Evolutionary conservation across 2,888 invertebrate species (phyloP).

Genomic region (Nomada goodeniana): DNA sequence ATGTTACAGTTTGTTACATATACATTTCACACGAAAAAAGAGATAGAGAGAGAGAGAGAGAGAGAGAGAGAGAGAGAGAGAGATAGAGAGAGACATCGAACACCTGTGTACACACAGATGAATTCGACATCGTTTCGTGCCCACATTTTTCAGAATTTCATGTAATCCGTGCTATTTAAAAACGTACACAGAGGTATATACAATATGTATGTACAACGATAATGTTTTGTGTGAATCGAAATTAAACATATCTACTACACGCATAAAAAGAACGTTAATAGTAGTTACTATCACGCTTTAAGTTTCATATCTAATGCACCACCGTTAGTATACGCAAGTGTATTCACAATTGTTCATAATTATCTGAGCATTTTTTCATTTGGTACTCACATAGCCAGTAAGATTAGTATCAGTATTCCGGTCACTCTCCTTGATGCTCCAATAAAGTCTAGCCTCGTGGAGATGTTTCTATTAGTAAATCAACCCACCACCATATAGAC

Average conservation of each 20-base stretch:
- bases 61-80: neutral
- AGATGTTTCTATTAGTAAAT: conserved; percentile 86
- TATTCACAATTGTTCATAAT: conserved; percentile 54
- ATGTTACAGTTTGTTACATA: neutral
- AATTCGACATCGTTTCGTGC: neutral
- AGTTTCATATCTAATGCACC: neutral
- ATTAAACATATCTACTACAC: neutral
- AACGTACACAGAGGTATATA: too few species aligned
- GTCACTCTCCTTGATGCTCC: conserved; percentile 84
- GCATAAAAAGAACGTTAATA: conserved; percentile 1
- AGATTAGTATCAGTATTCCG: conserved; percentile 81
- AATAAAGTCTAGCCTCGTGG: conserved; percentile 87
- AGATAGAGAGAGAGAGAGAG: neutral
- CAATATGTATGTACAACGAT: conserved; percentile 42
- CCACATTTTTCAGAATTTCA: too few species aligned
- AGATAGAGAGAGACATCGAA: neutral
- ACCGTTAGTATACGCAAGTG: conserved; percentile 40
- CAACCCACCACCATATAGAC: conserved; percentile 81
- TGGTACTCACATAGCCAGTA: conserved; percentile 81
- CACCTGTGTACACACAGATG: neutral
- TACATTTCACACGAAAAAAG: neutral
- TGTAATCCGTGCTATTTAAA: too few species aligned
- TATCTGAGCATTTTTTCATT: conserved; percentile 53
- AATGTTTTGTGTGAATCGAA: too few species aligned
- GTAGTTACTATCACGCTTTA: neutral